These are phyloP conservation scores for Coracias cyanogaster DNA, from an alignment of 2,797 vertebrate genomes.

Conservation along the genomic window DNA sequence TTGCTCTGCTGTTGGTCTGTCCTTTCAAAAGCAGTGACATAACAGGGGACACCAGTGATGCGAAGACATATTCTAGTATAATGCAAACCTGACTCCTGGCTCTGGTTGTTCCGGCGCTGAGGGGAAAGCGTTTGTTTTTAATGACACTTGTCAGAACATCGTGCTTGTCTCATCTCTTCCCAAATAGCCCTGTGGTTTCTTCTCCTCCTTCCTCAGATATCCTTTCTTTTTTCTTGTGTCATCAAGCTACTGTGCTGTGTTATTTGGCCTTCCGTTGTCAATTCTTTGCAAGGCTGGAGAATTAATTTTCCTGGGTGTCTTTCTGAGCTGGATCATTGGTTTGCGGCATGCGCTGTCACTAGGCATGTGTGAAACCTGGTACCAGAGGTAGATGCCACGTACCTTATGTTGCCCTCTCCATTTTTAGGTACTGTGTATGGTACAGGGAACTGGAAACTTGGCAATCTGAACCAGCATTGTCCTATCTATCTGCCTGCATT, in stretches of 20 bases:
- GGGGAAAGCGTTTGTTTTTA: not conserved
- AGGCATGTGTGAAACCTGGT: not conserved
- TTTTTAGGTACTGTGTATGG: not conserved
- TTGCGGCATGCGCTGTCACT: not conserved
- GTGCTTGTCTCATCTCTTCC: not conserved
- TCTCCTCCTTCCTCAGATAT: not conserved
- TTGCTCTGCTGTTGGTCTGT: not conserved
- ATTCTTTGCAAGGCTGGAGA: not conserved
- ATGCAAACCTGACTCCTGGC: not conserved
- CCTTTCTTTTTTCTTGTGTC: not conserved
- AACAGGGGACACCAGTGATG: not conserved
- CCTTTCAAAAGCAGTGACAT: not conserved
- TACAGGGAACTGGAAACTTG: not conserved
- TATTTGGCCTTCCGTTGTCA: not conserved
- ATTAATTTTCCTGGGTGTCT: not conserved
- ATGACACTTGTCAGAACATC: not conserved
- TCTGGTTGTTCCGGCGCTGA: not conserved
- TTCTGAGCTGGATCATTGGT: not conserved
- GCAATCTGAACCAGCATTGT: not conserved
- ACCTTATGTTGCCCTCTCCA: not conserved
- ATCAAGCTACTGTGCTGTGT: not conserved
- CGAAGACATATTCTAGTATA: not conserved
- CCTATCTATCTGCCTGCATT: not conserved
- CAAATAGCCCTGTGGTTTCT: not conserved
- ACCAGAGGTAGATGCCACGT: not conserved